Conservation (phyloP, 2,113 vertebrate species). For the Macquaria australasica region DNA sequence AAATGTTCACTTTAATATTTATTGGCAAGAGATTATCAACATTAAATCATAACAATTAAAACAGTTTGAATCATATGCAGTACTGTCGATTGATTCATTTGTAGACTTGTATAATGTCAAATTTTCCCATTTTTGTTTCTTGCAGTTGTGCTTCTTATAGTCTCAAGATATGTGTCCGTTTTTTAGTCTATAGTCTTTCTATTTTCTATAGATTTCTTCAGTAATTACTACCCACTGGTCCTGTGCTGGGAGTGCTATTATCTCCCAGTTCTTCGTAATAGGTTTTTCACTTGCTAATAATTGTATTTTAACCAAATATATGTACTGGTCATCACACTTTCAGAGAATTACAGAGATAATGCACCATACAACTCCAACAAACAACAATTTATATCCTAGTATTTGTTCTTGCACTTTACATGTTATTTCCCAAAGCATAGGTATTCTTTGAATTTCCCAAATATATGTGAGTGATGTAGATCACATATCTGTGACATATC, state of each 20-base stretch:
- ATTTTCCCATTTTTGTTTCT: neutral
- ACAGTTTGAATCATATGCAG: neutral
- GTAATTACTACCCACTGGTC: neutral
- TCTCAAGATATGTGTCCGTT: neutral
- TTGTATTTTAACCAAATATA: neutral
- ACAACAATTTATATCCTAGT: neutral
- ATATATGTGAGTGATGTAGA: neutral
- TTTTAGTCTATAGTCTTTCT: neutral
- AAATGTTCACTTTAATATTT: neutral
- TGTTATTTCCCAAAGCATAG: neutral
- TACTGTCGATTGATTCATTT: neutral
- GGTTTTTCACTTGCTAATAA: neutral
- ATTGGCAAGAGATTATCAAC: neutral
- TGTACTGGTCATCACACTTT: neutral
- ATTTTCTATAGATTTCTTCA: neutral
- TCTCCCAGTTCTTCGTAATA: neutral
- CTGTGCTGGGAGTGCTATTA: neutral
- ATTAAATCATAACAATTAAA: neutral
- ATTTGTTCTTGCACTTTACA: neutral
- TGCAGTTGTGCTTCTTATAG: neutral
- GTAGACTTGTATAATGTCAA: neutral
- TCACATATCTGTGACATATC: too few species aligned
- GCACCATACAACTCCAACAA: neutral
- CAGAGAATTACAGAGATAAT: neutral
- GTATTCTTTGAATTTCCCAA: neutral